Conservation (phyloP, 2,113 vertebrate species). For the Sebastes fasciatus region DNA sequence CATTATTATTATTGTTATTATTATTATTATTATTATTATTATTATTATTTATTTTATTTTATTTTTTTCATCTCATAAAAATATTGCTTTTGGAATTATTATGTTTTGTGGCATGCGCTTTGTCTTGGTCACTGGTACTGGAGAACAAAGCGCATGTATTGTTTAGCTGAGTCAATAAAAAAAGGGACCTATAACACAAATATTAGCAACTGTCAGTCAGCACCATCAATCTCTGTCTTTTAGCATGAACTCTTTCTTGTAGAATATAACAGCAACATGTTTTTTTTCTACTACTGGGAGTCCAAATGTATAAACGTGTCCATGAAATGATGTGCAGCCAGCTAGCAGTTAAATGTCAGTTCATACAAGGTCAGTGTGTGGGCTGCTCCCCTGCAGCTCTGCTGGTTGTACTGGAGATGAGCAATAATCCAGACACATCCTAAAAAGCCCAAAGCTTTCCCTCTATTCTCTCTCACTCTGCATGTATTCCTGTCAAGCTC, state of each 20-base stretch:
- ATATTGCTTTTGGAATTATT: no score
- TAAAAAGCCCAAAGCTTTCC: background rate
- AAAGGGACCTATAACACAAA: background rate
- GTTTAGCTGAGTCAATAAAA: no score
- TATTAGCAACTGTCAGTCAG: background rate
- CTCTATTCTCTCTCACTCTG: background rate
- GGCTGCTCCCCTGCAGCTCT: background rate
- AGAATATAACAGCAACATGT: background rate
- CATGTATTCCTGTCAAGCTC: background rate
- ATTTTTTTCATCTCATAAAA: no score
- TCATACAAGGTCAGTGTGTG: background rate
- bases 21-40: no score
- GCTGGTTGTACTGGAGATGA: background rate
- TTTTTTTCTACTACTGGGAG: background rate
- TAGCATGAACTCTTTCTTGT: background rate
- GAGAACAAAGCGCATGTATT: no score
- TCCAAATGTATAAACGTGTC: background rate
- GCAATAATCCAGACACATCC: slow-evolving; percentile 8
- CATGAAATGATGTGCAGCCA: background rate
- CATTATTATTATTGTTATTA: no score
- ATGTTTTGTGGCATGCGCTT: no score
- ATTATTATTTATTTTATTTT: no score
- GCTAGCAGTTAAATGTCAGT: slow-evolving; percentile 2
- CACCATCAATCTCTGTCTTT: background rate
- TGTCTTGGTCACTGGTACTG: no score